phyloP scores from a whole-genome alignment of 2,888 invertebrate species.

The Drosophila flavopinicola region DNA sequence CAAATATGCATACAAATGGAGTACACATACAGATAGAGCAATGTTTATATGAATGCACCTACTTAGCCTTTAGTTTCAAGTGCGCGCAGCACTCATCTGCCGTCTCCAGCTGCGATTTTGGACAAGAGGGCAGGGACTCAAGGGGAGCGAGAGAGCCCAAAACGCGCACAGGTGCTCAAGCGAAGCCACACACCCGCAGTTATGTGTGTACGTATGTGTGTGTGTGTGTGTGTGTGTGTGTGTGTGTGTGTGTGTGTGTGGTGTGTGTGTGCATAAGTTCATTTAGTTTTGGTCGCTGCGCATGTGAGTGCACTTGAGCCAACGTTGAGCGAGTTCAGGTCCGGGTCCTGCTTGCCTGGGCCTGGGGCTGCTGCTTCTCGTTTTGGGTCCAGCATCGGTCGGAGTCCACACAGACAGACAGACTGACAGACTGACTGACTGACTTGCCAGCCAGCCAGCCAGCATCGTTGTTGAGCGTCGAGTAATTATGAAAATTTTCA shows the following conservation, averaged over 20 bases:
- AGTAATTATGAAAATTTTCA: slow-evolving; percentile 71
- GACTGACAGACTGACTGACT: slow-evolving; percentile 33
- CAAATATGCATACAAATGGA: slow-evolving; percentile 19
- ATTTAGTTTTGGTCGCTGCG: slow-evolving; percentile 72
- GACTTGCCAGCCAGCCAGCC: slow-evolving; percentile 58
- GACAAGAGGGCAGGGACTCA: slow-evolving; percentile 12
- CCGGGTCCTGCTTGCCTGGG: slow-evolving; percentile 7
- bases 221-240: slow-evolving; percentile 9
- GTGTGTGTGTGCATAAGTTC: slow-evolving; percentile 54
- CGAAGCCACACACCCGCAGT: slow-evolving; percentile 55
- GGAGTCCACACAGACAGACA: slow-evolving; percentile 10
- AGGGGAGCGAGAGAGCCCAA: slow-evolving; percentile 5
- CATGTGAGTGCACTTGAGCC: slow-evolving; percentile 71
- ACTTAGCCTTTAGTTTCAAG: slow-evolving; percentile 79
- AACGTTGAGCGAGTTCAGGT: slow-evolving; percentile 43
- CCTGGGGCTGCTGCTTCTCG: slow-evolving; percentile 6
- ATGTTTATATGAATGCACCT: slow-evolving; percentile 73
- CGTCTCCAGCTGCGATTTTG: slow-evolving; percentile 16
- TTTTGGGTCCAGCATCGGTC: slow-evolving; percentile 31
- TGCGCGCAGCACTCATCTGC: slow-evolving; percentile 45
- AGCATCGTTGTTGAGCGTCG: slow-evolving; percentile 50
- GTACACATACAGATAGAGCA: slow-evolving; percentile 29
- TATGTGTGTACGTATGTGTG: slow-evolving; percentile 8
- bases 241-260: slow-evolving; percentile 25
- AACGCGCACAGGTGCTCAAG: slow-evolving; percentile 67